These are phyloP conservation scores for Monoplex corrugatus DNA, from an alignment of 2,888 invertebrate species.

Conservation along the genomic window DNA sequence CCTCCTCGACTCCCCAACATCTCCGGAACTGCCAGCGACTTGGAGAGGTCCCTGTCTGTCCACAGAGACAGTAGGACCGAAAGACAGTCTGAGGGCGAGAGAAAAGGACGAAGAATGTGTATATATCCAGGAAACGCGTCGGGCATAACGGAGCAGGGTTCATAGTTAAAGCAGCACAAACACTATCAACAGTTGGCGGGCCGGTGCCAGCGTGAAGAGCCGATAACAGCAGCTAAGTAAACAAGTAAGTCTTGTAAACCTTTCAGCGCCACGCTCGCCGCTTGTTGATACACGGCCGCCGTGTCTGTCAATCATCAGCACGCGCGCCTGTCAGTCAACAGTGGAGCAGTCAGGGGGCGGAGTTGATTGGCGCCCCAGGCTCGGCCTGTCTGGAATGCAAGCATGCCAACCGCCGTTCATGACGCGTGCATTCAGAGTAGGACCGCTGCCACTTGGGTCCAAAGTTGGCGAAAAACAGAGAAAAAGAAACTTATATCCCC, in stretches of 20 bases:
- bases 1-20: neutral
- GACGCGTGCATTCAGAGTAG: constrained; percentile 3
- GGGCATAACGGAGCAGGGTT: neutral
- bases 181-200: constrained; percentile 18
- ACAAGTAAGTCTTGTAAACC: constrained; percentile 21
- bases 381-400: constrained; percentile 31
- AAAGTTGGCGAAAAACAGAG: neutral
- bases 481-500: neutral
- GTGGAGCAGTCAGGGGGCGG: neutral
- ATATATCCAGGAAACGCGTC: neutral
- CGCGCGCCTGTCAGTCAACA: constrained; percentile 41
- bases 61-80: neutral
- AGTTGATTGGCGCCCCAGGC: constrained; percentile 36
- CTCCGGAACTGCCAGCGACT: neutral
- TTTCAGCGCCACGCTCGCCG: constrained; percentile 37
- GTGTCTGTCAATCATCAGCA: constrained; percentile 32
- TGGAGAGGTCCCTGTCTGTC: neutral
- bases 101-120: neutral
- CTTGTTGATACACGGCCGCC: neutral
- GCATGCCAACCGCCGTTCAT: neutral
- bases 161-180: neutral
- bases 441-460: neutral
- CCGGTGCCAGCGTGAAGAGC: neutral
- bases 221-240: constrained; percentile 37
- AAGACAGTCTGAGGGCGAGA: neutral